These are phyloP conservation scores for Zelostemma sp. DNA, from an alignment of 1,140 invertebrate genomes.

Conservation along the genomic window DNA sequence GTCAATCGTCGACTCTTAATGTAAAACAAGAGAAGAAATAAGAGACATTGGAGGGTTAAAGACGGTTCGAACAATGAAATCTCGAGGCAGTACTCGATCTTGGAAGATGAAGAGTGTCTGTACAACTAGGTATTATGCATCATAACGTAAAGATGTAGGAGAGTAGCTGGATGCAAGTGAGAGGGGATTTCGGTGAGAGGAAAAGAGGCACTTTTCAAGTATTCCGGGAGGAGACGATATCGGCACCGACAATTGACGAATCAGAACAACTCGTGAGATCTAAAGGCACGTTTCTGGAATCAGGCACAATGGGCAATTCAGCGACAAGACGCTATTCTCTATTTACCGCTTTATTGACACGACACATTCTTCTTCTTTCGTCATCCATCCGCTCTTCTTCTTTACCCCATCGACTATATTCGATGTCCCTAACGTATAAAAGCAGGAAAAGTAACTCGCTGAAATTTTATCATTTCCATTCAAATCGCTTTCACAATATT, in stretches of 20 bases:
- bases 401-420: slow-evolving; percentile 10
- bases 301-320: slow-evolving; percentile 48
- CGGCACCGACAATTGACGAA: slow-evolving; percentile 44
- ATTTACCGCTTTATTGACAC: slow-evolving; percentile 57
- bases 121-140: slow-evolving; percentile 41
- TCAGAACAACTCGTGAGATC: slow-evolving; percentile 38
- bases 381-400: slow-evolving; percentile 23
- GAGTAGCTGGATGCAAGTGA: slow-evolving; percentile 16
- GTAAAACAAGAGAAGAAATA: too few relatives aligned
- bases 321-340: slow-evolving; percentile 37
- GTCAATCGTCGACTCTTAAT: too few relatives aligned
- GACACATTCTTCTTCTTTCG: slow-evolving; percentile 27
- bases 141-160: slow-evolving; percentile 46
- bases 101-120: slow-evolving; percentile 55
- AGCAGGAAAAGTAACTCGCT: too few relatives aligned
- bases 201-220: slow-evolving; percentile 28
- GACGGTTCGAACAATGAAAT: slow-evolving; percentile 54
- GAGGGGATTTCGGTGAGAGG: slow-evolving; percentile 3
- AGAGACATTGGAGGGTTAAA: background rate
- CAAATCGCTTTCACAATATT: too few relatives aligned
- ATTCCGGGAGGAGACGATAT: slow-evolving; percentile 29
- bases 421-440: too few relatives aligned
- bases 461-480: too few relatives aligned
- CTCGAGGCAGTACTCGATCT: slow-evolving; percentile 45
- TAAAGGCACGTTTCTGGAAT: slow-evolving; percentile 50